Percentiles rank a stretch among this genome's conserved stretches.
Evolutionary conservation across 2,113 vertebrate genomes (phyloP).

Genomic region (Chaetops frenatus): DNA sequence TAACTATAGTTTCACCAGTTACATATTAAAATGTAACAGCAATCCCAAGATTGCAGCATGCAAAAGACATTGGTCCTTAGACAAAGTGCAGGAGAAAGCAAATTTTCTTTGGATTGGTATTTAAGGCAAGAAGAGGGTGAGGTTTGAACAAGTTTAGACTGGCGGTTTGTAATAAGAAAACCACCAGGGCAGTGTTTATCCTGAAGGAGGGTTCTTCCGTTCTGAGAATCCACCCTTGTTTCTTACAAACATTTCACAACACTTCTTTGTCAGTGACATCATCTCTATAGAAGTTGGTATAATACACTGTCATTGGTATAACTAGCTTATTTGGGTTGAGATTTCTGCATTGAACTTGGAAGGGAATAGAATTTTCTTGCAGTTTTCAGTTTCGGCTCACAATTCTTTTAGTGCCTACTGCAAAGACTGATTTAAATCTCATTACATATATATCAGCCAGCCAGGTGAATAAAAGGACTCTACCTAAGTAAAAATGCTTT

Average conservation of each 20-base stretch:
- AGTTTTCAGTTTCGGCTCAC: not conserved
- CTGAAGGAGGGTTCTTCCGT: not conserved
- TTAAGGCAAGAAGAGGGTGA: not conserved
- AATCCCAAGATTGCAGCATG: not conserved
- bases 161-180: not conserved
- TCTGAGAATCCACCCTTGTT: not conserved
- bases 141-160: not conserved
- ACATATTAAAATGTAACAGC: not conserved
- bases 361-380: not conserved
- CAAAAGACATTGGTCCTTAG: not conserved
- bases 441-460: not conserved
- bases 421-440: not conserved
- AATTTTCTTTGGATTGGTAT: not conserved
- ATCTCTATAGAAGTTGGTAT: not conserved
- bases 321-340: not conserved
- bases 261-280: not conserved
- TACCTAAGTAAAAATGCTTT: not conserved
- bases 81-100: not conserved
- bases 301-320: not conserved
- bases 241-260: not conserved
- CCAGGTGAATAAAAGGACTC: not conserved
- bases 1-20: not conserved
- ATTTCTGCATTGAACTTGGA: not conserved
- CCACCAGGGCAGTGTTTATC: not conserved
- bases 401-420: not conserved